Conservation (phyloP, 2,797 vertebrate genomes). For the Amblyraja radiata region DNA sequence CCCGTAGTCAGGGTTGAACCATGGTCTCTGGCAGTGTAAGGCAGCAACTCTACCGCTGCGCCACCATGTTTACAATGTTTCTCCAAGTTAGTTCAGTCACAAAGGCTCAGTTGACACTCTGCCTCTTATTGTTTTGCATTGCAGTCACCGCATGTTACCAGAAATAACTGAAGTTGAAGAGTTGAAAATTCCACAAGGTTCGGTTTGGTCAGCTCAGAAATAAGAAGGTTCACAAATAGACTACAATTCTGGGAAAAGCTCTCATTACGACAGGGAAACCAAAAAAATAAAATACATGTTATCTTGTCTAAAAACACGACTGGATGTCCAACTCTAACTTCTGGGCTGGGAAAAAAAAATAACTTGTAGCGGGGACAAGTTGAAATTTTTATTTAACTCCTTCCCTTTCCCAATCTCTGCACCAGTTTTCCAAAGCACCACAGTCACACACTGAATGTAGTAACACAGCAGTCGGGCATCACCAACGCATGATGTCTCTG, state of each 20-base stretch:
- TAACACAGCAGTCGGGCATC: not conserved
- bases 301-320: not conserved
- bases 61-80: not conserved
- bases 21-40: too few relatives aligned
- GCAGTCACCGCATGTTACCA: not conserved
- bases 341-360: not conserved
- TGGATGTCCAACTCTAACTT: not conserved
- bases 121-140: not conserved
- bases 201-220: not conserved
- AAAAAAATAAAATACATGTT: not conserved
- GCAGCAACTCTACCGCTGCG: too few relatives aligned
- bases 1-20: too few relatives aligned
- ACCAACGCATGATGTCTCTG: not conserved
- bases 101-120: not conserved
- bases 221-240: not conserved
- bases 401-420: not conserved
- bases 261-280: not conserved
- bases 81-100: not conserved
- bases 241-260: not conserved
- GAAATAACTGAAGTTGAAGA: not conserved
- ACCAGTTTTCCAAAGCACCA: not conserved
- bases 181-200: not conserved
- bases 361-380: not conserved
- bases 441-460: not conserved
- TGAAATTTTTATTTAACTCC: not conserved